Base-by-base conservation (phyloP, 2,797 vertebrate species). In the Urosaurus nigricauda region DNA sequence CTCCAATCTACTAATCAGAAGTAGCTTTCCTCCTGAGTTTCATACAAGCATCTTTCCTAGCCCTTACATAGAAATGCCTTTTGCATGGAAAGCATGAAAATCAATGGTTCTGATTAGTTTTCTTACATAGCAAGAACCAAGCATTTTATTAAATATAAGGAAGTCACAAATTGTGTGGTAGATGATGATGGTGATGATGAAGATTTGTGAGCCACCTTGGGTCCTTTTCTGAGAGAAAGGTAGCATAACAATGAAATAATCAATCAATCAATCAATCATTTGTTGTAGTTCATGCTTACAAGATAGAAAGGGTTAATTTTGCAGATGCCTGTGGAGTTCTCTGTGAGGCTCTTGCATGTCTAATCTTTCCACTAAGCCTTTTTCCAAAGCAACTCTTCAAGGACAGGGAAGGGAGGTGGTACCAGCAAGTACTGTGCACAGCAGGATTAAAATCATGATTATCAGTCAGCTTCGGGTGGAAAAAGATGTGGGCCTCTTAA, bases 401-500 rank as follows among this genome's bases (percentile, higher is more conserved):
- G 77, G 79, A 47, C 80, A 35, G 90, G n/a, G 37, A 40, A 7
- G 16, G 79, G 79, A 60, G 37, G 17, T 35, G 53, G 79, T 75
- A 51, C 53, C 11, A 92, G 84, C 65, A 60, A 35, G 85, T 87
- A 89, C 81, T 8, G n/a, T 80, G 79, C 92, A 91, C 81, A 92
- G 85, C 65, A 87, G 70, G 83, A 92, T 89, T 94, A 92, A 92
- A 93, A 88, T 86, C 82, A 32, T 79, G 24, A 83, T 87, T 92
- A 37, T 91, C 80, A 90, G 29, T 73, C 65, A 87, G 5, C 35
- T 88, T 32, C 90, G 24, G 68, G n/a, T 83, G n/a, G 24, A 9
- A 35, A 91, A 91, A 91, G 92, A 77, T 53, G 90, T 85, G 1
- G 47, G 56, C 88, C 77, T 91, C 75, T 85, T 78, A 92, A 60